These are phyloP conservation scores for Notamacropus eugenii DNA, from an alignment of 2,797 vertebrate species.

Conservation along the genomic window DNA sequence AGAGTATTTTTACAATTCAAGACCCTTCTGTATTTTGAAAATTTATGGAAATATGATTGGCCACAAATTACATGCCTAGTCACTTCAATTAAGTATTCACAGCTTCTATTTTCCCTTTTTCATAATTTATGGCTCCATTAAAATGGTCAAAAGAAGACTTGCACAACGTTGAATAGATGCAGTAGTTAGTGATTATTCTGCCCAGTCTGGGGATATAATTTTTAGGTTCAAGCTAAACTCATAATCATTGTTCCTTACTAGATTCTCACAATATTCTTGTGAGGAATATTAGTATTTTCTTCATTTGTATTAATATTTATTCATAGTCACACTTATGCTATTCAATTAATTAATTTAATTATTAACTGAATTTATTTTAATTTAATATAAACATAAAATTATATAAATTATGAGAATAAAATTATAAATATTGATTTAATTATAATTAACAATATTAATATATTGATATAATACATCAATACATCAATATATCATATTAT, in stretches of 20 bases:
- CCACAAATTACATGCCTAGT: neutral
- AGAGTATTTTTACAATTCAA: neutral
- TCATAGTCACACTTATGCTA: too few species aligned
- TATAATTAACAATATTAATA: too few species aligned
- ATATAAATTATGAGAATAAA: too few species aligned
- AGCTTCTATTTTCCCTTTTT: neutral
- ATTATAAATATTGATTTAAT: too few species aligned
- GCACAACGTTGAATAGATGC: neutral
- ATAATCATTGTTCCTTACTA: neutral
- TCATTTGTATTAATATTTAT: too few species aligned
- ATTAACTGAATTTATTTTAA: too few species aligned
- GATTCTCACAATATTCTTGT: neutral
- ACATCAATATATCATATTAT: too few species aligned
- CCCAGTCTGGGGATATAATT: neutral
- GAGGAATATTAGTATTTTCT: neutral
- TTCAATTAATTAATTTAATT: too few species aligned
- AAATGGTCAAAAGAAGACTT: neutral
- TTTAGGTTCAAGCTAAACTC: neutral
- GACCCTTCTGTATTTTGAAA: neutral
- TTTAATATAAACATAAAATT: too few species aligned
- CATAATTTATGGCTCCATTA: neutral
- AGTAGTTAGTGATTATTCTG: neutral
- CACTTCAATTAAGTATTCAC: neutral
- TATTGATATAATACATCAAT: too few species aligned
- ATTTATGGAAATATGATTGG: neutral